phyloP scores from a whole-genome alignment of 2,113 vertebrate genomes.

The Dryoscopus gambensis region DNA sequence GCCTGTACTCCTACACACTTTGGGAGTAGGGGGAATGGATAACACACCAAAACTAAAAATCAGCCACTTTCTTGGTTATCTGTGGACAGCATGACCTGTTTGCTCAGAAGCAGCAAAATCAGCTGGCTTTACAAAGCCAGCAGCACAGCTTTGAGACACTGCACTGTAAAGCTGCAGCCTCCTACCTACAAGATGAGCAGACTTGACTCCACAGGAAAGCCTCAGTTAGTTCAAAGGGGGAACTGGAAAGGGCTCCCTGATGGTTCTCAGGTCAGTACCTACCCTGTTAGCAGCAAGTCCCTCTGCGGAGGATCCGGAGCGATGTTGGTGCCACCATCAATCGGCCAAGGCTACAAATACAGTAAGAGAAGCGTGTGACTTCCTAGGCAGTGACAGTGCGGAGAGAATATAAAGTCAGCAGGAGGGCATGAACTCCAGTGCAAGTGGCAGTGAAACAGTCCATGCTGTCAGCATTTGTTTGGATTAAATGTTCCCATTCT shows the following conservation, averaged over 20 bases:
- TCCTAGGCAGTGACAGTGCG: neutral
- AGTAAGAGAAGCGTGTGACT: neutral
- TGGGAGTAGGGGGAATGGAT: neutral
- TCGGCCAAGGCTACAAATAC: slow-evolving; percentile 84
- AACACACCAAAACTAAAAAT: neutral
- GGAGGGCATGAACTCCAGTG: slow-evolving; percentile 3
- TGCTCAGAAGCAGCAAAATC: neutral
- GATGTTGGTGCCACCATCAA: slow-evolving; percentile 88
- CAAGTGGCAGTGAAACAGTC: neutral
- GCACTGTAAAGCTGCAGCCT: neutral
- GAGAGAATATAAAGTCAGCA: neutral
- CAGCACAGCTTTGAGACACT: neutral
- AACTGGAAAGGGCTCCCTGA: neutral
- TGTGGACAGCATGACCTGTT: neutral
- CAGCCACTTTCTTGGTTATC: neutral
- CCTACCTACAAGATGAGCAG: neutral
- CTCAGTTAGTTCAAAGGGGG: neutral
- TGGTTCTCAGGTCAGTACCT: slow-evolving; percentile 12
- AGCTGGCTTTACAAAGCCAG: neutral
- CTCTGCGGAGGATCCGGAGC: slow-evolving; percentile 89
- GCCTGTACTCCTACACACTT: neutral
- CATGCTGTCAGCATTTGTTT: slow-evolving; percentile 4
- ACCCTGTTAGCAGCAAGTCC: slow-evolving; percentile 96
- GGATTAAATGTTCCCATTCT: slow-evolving; percentile 17
- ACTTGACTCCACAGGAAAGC: neutral